These are phyloP conservation scores for Taxidea taxus DNA, from an alignment of 2,113 vertebrate species.

Conservation along the genomic window DNA sequence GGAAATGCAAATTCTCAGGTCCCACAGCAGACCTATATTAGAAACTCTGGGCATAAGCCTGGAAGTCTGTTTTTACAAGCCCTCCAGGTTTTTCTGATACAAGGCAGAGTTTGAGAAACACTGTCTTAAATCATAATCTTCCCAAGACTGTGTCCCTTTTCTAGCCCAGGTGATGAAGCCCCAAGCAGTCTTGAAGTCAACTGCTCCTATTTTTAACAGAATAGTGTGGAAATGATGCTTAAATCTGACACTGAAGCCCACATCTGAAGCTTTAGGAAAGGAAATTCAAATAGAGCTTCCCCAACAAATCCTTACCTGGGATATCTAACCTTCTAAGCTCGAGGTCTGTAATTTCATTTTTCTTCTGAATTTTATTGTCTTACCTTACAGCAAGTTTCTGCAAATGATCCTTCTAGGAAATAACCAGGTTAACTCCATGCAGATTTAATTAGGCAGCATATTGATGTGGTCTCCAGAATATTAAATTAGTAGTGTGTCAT, in stretches of 20 bases:
- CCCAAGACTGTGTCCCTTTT: neutral
- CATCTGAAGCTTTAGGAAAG: neutral
- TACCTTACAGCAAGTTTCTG: neutral
- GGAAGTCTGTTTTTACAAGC: neutral
- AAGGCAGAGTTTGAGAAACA: neutral
- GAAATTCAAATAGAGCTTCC: neutral
- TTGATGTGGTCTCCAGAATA: neutral
- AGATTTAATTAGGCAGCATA: neutral
- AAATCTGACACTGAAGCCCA: neutral
- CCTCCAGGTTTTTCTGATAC: neutral
- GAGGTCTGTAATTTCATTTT: neutral
- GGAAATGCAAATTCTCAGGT: neutral
- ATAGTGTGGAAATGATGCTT: neutral
- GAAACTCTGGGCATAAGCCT: neutral
- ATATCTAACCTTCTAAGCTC: neutral
- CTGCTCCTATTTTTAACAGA: neutral
- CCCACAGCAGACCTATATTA: neutral
- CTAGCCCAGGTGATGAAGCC: neutral
- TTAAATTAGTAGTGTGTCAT: neutral
- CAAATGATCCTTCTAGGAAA: neutral
- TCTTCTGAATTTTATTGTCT: neutral
- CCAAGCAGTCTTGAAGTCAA: neutral
- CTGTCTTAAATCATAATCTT: neutral
- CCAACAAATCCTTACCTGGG: neutral
- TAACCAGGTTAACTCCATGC: neutral